These are phyloP conservation scores for Apistogramma diplotaenia DNA, from an alignment of 2,113 vertebrate species.

Conservation along the genomic window DNA sequence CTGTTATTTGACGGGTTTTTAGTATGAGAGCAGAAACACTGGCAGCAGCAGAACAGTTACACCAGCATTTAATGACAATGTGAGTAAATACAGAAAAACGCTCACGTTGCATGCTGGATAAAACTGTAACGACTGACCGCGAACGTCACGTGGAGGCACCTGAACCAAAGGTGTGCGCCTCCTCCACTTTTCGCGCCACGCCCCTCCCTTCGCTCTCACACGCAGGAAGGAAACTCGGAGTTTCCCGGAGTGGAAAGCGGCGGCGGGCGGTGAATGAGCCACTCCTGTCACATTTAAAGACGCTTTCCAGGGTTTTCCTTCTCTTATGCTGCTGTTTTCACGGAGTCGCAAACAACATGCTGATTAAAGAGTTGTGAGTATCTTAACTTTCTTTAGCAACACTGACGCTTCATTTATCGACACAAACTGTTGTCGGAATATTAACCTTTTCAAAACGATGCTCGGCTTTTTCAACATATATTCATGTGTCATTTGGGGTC, in stretches of 20 bases:
- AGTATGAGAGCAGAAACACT: neutral
- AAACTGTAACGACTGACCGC: neutral
- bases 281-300: neutral
- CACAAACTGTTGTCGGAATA: neutral
- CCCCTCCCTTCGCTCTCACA: slow-evolving; percentile 40
- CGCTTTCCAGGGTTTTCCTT: neutral
- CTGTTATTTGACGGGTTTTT: neutral
- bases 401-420: neutral
- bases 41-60: neutral
- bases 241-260: neutral
- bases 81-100: neutral
- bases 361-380: slow-evolving; percentile 78
- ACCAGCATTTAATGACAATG: no score
- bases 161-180: slow-evolving; percentile 38
- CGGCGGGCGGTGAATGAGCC: neutral
- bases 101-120: no score
- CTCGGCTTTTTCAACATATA: neutral
- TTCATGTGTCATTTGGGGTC: neutral
- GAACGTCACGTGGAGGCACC: slow-evolving; percentile 40
- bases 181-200: slow-evolving; percentile 40
- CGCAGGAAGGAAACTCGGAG: slow-evolving; percentile 63
- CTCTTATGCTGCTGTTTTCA: neutral
- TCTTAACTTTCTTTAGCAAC: neutral
- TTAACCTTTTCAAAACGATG: neutral
- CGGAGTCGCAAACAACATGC: slow-evolving; percentile 56